Conservation (phyloP, 30 jellyfish, hydroid and myxozoan species). For the Mastigias papua region DNA sequence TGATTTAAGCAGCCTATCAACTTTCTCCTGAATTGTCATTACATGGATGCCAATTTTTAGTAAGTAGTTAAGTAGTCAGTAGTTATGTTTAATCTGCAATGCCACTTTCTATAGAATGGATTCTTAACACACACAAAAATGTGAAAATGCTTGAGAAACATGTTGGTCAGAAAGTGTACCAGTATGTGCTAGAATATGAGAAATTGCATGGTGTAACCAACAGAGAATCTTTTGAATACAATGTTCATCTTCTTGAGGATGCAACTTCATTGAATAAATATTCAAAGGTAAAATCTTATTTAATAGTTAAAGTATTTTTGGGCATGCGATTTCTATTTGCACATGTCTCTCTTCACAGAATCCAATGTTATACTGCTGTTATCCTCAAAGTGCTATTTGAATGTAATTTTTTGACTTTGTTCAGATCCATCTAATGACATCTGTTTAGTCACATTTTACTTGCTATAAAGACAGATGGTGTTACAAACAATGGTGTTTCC, state of each 20-base stretch:
- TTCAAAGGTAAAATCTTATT: slow-evolving; percentile 47
- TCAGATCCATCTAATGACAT: no score
- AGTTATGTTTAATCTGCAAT: neutral
- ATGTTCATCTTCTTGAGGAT: slow-evolving; percentile 34
- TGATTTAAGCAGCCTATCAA: neutral
- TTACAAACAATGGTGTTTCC: no score
- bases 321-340: no score
- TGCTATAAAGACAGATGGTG: no score
- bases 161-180: slow-evolving; percentile 58
- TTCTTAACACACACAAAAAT: slow-evolving; percentile 71
- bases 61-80: neutral
- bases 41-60: neutral
- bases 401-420: no score
- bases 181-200: slow-evolving; percentile 55
- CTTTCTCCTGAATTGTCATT: no score
- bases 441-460: no score
- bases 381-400: no score
- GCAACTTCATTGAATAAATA: slow-evolving; percentile 11
- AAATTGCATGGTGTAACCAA: neutral
- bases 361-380: no score
- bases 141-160: slow-evolving; percentile 65
- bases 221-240: slow-evolving; percentile 48
- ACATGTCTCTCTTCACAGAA: no score
- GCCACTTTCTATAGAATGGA: slow-evolving; percentile 59
- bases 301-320: neutral